Evolutionary conservation across 2,797 vertebrate species (phyloP), one percentile per base, ranked within the genome.

Genomic region (Coracias cyanogaster): DNA sequence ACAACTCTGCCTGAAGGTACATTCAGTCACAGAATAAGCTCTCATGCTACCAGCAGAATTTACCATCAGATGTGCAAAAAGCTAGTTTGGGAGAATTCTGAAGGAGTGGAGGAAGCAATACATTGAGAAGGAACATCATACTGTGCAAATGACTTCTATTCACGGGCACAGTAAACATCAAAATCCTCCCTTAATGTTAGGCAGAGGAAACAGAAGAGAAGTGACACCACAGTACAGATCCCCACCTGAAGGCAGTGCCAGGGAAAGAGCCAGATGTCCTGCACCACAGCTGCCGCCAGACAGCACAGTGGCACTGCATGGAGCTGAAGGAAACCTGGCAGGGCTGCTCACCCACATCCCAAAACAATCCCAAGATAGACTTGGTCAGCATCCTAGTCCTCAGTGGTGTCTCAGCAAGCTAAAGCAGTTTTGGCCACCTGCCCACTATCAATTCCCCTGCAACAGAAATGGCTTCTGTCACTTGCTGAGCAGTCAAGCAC

Each of bases 301-400:
- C 28, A 21, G 61, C 83, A 54, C 64, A 19, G 11, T 0, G 12
- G 41, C 61, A 73, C 19, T 0, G 0, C 2, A 1, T 0, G 0
- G 58, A 72, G 45, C 46, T 39, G 12, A 78, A 58, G 74, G 31
- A 69, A 76, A 72, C 46, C 82, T 62, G 60, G 74, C 67, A 73
- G 7, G 43, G 52, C 62, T 81, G 41, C 10, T 83, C 43, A 4
- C 43, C 73, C 9, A 24, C 28, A 82, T 28, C 70, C 64, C 58
- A 25, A 49, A 95, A 79, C 67, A 91, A 87, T 25, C 18, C 26
- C 5, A 15, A 28, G 26, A 37, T 46, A 71, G 37, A 76, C 48
- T 65, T 1, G 0, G 41, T 19, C 58, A 70, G 64, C 60, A 80
- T 52, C 55, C 43, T 39, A 7, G 41, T 85, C 58, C 76, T 90